Base-by-base conservation (phyloP, 1,140 invertebrate genomes). In the Macrosteles quadrilineatus region DNA sequence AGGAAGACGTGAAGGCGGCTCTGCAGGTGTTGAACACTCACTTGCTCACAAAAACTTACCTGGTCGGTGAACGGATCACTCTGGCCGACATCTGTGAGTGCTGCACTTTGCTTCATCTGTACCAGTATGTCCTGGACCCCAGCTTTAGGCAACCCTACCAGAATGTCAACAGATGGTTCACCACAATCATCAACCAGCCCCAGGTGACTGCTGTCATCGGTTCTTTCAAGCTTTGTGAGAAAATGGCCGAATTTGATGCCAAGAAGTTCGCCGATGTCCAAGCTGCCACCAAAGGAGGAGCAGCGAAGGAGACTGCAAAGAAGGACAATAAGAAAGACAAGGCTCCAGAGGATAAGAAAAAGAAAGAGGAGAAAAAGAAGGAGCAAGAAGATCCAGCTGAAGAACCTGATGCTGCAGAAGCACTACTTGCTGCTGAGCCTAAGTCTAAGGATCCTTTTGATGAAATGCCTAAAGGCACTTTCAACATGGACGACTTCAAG, bases 401-500 rank as follows among this genome's bases (percentile, higher is more conserved):
- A 75, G 87, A 89, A 73, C 71, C 86, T 62, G 90, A 93, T 80
- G 85, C 83, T 32, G 84, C 85, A 70, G 92, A 94, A 9, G 87
- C 85, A 47, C 84, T 86, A 63, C 79, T 93, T 23, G 87, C 90
- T 57, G 83, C 84, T 23, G 91, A 94, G 77, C 91, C 93, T 32
- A 95, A 95, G 81, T 87, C 88, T 12, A 95, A 92, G 78, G 95
- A 99, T 86, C 97, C 97, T 27, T 97, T 98, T 78, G 92, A 94
- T 79, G 79, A 84, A 0, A 83, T 98, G 79, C 96, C 95, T 71
- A 92, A 96, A 85, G 93, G 93, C 55, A 91, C 87, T 29, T 99
- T 98, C 81, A 89, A 93, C 77, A 91, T 99, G 86, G 98, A 99
- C 77, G 95, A 97, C 78, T 99, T 97, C 83, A 99, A 99, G 83